Conservation (phyloP, 2,797 vertebrate species). For the Coracias cyanogaster region DNA sequence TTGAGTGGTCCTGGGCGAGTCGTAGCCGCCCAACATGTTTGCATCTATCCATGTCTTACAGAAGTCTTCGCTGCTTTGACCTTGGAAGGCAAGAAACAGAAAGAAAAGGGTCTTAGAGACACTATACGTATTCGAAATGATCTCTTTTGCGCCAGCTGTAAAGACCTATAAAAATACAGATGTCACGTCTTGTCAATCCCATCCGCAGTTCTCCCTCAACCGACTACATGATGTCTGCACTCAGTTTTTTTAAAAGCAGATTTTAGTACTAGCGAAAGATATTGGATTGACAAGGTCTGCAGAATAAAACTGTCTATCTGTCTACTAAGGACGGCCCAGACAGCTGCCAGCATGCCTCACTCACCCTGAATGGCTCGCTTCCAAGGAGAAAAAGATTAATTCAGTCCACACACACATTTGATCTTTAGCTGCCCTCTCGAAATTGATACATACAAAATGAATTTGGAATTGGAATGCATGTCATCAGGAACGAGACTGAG, state of each 20-base stretch:
- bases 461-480: background rate
- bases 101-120: background rate
- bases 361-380: background rate
- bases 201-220: background rate
- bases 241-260: background rate
- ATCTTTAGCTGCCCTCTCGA: constrained; percentile 30
- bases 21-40: constrained; percentile 97
- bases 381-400: background rate
- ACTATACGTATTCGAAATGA: rapidly evolving
- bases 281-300: background rate
- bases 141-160: background rate
- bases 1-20: constrained; percentile 96
- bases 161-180: background rate
- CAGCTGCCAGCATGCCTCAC: background rate
- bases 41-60: constrained; percentile 97
- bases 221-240: background rate
- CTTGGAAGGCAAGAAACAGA: constrained; percentile 16
- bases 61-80: constrained; percentile 80
- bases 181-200: background rate
- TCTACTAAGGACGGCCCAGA: background rate
- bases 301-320: background rate
- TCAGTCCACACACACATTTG: background rate
- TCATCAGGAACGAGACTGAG: background rate
- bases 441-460: background rate
- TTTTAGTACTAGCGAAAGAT: background rate